A percentile compares a stretch with the other conserved stretches of the same genome.
Evolutionary conservation across 2,113 vertebrate genomes (phyloP).

Genomic region (Paradoxurus hermaphroditus): DNA sequence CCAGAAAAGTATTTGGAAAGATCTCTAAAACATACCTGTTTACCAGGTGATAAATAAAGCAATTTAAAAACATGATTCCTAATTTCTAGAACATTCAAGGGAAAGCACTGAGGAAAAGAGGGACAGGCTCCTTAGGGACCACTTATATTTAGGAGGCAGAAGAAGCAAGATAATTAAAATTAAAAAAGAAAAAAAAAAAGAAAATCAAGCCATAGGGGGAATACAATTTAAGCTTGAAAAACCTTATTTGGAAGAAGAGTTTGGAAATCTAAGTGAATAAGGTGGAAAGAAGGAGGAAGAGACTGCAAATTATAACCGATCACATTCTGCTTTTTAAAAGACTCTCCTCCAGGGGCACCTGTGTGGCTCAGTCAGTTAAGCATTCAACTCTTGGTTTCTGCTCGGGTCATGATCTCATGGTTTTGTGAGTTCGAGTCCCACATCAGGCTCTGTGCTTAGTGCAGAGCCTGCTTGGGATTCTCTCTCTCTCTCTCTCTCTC

Average conservation of each 20-base stretch:
- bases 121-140: not conserved
- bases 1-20: not conserved
- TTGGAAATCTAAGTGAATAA: not conserved
- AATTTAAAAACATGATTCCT: not conserved
- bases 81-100: not conserved
- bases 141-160: not conserved
- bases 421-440: too few species aligned
- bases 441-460: too few species aligned
- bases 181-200: not conserved
- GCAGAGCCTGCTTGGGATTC: too few species aligned
- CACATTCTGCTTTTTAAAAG: not conserved
- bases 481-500: too few species aligned
- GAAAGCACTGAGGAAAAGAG: not conserved
- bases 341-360: too few species aligned
- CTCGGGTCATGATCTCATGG: too few species aligned
- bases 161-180: not conserved
- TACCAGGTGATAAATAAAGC: not conserved
- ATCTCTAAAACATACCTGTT: not conserved
- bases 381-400: too few species aligned
- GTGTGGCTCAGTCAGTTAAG: too few species aligned
- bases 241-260: not conserved
- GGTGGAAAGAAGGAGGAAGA: not conserved
- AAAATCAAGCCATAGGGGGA: not conserved
- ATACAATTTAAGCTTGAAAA: not conserved
- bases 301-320: not conserved